Conservation (phyloP, 2,797 vertebrate genomes). For the Falco berigora region DNA sequence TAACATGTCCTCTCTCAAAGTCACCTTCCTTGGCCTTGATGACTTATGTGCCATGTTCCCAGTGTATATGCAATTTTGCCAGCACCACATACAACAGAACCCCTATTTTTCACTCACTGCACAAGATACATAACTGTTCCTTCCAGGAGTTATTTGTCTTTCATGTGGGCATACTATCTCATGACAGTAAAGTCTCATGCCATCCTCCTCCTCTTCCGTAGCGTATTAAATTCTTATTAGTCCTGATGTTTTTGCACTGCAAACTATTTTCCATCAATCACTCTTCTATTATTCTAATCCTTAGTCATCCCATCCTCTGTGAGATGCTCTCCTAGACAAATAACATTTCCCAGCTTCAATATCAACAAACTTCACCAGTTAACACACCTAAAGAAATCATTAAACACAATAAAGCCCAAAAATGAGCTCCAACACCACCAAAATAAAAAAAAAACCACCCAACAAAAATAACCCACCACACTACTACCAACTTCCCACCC, state of each 20-base stretch:
- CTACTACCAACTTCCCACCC: not conserved
- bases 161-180: fast-evolving
- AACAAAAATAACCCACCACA: not conserved
- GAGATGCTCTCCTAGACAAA: not conserved
- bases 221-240: not conserved
- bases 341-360: not conserved
- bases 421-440: not conserved
- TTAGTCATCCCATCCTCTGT: not conserved
- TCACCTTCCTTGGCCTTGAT: not conserved
- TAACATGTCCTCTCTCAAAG: not conserved
- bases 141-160: not conserved
- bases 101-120: not conserved
- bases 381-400: not conserved
- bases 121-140: not conserved
- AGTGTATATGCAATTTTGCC: not conserved
- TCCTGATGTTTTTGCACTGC: not conserved
- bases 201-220: not conserved
- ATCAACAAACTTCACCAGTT: not conserved
- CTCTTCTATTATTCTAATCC: not conserved
- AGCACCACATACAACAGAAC: not conserved
- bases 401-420: not conserved
- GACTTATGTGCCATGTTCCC: fast-evolving
- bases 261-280: not conserved
- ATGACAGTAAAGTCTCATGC: not conserved
- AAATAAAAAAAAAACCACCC: not conserved